Conservation (phyloP, 2,888 invertebrate genomes). For the Meandrusa payeni region DNA sequence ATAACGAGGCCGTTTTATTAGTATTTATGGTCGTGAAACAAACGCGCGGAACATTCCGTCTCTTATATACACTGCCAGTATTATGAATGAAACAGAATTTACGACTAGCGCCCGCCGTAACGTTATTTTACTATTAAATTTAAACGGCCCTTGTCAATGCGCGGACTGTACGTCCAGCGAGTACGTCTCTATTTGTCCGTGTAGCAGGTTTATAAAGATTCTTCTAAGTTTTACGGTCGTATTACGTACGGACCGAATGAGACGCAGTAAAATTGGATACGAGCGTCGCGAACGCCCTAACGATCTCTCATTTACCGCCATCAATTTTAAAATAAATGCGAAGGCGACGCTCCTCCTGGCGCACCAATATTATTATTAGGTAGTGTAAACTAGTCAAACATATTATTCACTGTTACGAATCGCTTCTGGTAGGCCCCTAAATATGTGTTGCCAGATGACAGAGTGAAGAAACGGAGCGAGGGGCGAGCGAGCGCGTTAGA, state of each 20-base stretch:
- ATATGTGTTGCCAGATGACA: slow-evolving; percentile 70
- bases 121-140: slow-evolving; percentile 50
- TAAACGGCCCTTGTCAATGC: slow-evolving; percentile 38
- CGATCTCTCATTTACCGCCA: slow-evolving; percentile 73
- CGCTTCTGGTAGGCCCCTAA: slow-evolving; percentile 68
- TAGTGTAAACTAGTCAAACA: slow-evolving; percentile 61
- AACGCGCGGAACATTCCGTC: slow-evolving; percentile 56
- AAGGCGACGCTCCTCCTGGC: too few species aligned
- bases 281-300: slow-evolving; percentile 60
- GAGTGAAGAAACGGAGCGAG: slow-evolving; percentile 42
- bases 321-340: slow-evolving; percentile 66
- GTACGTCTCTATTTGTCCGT: slow-evolving; percentile 49
- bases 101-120: slow-evolving; percentile 65
- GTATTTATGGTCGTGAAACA: slow-evolving; percentile 74
- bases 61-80: slow-evolving; percentile 44
- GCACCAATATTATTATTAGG: slow-evolving; percentile 63
- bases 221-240: slow-evolving; percentile 74
- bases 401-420: slow-evolving; percentile 77
- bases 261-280: slow-evolving; percentile 72
- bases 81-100: slow-evolving; percentile 75
- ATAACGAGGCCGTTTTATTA: slow-evolving; percentile 78
- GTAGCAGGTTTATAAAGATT: slow-evolving; percentile 58
- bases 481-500: slow-evolving; percentile 38
- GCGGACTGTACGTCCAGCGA: slow-evolving; percentile 26
- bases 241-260: slow-evolving; percentile 53